A percentile compares a stretch with the other conserved stretches of the same genome.
phyloP scores from a whole-genome alignment of 2,113 vertebrate genomes.

The Pteronura brasiliensis region DNA sequence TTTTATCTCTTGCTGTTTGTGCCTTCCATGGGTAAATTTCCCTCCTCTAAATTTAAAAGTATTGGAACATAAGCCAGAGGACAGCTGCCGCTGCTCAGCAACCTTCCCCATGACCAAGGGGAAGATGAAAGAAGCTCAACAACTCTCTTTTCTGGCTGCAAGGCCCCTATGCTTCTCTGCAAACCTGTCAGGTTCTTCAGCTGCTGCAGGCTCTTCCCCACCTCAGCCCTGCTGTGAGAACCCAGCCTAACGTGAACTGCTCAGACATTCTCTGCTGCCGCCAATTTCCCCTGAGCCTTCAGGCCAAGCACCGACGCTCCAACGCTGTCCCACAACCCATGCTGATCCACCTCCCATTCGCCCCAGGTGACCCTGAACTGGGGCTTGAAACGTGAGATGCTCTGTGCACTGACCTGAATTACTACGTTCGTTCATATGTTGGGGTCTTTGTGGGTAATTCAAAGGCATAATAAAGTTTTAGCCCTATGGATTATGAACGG shows the following conservation, averaged over 20 bases:
- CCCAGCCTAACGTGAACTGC: not conserved
- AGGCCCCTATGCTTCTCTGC: fast-evolving
- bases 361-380: not conserved
- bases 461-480: not conserved
- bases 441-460: not conserved
- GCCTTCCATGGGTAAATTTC: not conserved
- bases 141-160: not conserved
- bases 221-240: not conserved
- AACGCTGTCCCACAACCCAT: not conserved
- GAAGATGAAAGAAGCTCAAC: not conserved
- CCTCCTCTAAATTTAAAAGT: not conserved
- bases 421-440: not conserved
- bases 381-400: not conserved
- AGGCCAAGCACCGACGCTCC: not conserved
- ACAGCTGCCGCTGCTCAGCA: not conserved
- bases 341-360: not conserved
- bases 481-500: not conserved
- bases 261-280: not conserved
- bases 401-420: not conserved
- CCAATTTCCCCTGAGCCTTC: not conserved
- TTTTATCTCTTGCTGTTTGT: not conserved
- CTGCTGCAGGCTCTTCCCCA: too few species aligned
- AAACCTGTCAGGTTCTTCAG: not conserved
- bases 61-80: not conserved
- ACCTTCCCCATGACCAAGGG: not conserved